Percentiles rank a stretch among this genome's conserved stretches.
These are phyloP conservation scores for Polyommatus icarus DNA, from an alignment of 2,888 invertebrate genomes.

Conservation along the genomic window DNA sequence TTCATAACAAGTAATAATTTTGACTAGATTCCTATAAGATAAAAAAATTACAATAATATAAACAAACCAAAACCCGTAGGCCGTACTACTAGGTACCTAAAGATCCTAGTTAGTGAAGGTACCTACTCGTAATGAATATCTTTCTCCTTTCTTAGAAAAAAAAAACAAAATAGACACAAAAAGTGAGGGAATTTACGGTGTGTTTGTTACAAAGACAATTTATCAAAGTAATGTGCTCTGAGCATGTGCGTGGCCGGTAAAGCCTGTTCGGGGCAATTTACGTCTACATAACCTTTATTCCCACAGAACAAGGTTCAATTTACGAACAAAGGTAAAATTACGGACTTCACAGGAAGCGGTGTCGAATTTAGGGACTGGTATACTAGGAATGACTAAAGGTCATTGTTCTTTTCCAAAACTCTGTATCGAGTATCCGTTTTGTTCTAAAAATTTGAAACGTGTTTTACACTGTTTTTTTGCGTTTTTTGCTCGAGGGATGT, in stretches of 20 bases:
- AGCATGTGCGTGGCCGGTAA: constrained; percentile 59
- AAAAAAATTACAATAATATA: neutral
- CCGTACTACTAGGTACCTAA: too few relatives aligned
- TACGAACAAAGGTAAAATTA: neutral
- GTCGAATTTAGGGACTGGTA: constrained; percentile 77
- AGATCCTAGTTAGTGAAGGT: too few relatives aligned
- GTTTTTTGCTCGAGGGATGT: neutral
- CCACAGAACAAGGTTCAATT: neutral
- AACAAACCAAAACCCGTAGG: neutral
- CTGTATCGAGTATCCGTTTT: constrained; percentile 60
- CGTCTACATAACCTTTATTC: neutral
- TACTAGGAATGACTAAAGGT: constrained; percentile 69
- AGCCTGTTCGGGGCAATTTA: neutral
- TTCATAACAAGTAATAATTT: neutral
- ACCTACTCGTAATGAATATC: too few relatives aligned
- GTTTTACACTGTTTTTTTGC: constrained; percentile 38
- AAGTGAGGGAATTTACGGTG: neutral
- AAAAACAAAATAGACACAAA: neutral
- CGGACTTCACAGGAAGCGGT: constrained; percentile 64
- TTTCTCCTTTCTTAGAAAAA: neutral
- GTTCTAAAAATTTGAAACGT: constrained; percentile 50
- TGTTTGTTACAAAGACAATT: constrained; percentile 7
- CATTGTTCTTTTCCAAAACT: constrained; percentile 69
- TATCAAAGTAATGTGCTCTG: constrained; percentile 33
- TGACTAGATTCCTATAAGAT: too few relatives aligned